Evolutionary conservation across 2,797 vertebrate genomes (phyloP), one percentile per base, ranked within the genome.

Genomic region (Xenopus petersii): DNA sequence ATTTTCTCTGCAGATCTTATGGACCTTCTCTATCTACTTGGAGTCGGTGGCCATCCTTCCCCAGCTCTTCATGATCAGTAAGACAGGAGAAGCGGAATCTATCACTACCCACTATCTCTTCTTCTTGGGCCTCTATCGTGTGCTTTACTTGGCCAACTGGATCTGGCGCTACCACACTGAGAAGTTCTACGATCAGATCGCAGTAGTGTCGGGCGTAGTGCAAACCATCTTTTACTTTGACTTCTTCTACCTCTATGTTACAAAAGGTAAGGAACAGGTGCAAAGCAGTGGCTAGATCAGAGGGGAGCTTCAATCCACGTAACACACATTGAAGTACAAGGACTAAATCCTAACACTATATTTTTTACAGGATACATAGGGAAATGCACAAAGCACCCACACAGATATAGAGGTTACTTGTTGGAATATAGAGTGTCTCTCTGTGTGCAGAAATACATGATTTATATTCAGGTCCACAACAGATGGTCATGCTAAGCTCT

Each of bases 211-310:
- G 0, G 97, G 95, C 2, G 95, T 96, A 0, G 96, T 98, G 56
- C 97, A 98, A 86, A 98, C 96, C 81, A 97, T 98, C 79, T 98
- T 98, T 91, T 98, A 95, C 89, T 98, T 95, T 2, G 96, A 98
- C 71, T 98, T 98, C 90, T 98, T 98, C 92, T 98, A 98, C 83
- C 92, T 98, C 82, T 98, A 98, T 0, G 65, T 95, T 81, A 98
- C 96, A 49, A 95, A 90, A 87, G 96, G 97, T 98, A 86, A 60
- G 21, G 2, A 60, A 15, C 4, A 12, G 11, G 2, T 30, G 49
- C 49, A 51, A 51, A 9, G 10, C 11, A 49, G 12, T 51, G 10
- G 9, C 49, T 51, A 51, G 11, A 12, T 51, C 15, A 51, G 11
- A 51, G 11, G 49, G 49, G 15, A 51, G 10, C 49, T 42, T 0